phyloP scores from a whole-genome alignment of 2,888 invertebrate species.

The Automeris io region DNA sequence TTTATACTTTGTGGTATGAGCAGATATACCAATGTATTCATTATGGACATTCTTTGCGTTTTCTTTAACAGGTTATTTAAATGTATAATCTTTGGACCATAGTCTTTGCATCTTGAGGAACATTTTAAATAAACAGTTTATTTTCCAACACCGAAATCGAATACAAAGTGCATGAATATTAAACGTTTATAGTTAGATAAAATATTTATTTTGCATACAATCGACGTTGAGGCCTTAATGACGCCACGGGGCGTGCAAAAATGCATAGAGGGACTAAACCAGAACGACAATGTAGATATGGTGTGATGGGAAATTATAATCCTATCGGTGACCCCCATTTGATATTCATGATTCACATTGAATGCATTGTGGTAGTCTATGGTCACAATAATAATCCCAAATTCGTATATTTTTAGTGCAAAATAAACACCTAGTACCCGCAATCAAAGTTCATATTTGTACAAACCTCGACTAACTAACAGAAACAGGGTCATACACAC shows the following conservation, averaged over 20 bases:
- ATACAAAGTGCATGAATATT: slow-evolving; percentile 25
- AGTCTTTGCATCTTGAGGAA: too few relatives aligned
- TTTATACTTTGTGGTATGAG: too few relatives aligned
- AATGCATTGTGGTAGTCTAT: slow-evolving; percentile 1
- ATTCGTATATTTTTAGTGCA: too few relatives aligned
- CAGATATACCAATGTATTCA: too few relatives aligned
- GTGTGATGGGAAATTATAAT: slow-evolving; percentile 27
- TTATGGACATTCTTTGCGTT: too few relatives aligned
- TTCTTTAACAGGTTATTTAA: too few relatives aligned
- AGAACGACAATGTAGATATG: slow-evolving; percentile 19
- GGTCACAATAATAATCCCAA: too few relatives aligned
- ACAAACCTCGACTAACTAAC: too few relatives aligned
- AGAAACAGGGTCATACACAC: too few relatives aligned
- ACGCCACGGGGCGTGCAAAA: slow-evolving; percentile 48
- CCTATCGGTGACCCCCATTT: slow-evolving; percentile 10
- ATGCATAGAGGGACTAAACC: slow-evolving; percentile 31
- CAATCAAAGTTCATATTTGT: too few relatives aligned
- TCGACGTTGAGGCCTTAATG: slow-evolving; percentile 29
- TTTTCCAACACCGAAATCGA: not conserved
- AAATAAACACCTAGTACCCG: too few relatives aligned
- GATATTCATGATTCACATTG: slow-evolving; percentile 1
- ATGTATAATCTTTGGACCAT: too few relatives aligned
- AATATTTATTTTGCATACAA: slow-evolving; percentile 54
- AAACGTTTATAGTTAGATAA: slow-evolving; percentile 31
- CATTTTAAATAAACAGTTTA: slow-evolving; percentile 1